Evolutionary conservation across 2,888 invertebrate species (phyloP), one percentile per base, ranked within the genome.

Genomic region (Tanytarsus gracilentus): DNA sequence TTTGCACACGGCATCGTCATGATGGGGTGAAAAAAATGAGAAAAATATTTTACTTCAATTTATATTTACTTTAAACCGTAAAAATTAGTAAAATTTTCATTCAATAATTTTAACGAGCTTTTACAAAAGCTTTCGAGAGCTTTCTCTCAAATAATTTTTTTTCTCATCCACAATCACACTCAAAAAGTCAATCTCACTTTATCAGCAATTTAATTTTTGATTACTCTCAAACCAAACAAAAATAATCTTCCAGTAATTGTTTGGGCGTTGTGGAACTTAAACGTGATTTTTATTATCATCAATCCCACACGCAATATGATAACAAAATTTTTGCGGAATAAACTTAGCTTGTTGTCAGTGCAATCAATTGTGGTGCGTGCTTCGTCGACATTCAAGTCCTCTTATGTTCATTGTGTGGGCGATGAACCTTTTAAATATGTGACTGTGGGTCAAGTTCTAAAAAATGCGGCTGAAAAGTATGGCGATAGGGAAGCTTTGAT

Each of bases 381-480:
- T 8, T 27, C 50, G 4, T 7, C 26, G 6, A 29, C 26, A 6
- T n/a, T 3, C 63, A 65, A 14, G 62, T 61, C n/a, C 3, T 82
- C 83, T 61, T 79, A 83, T 66, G 65, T 75, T 8, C 78, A 78
- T 64, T 69, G 77, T 52, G 67, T 76, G 0, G 79, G 79, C 4
- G 68, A 70, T 14, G 66, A 72, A 9, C 80, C 83, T 0, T 65
- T 84, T 3, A 66, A 71, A 7, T 72, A 77, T 25, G 68, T 74
- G 26, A 84, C 81, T 2, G 65, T 84, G 2, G 85, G 85, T 0
- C 73, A 79, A 62, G 68, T 82, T 26, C 63, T 85, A 26, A 78
- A 80, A 62, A 64, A 72, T 8, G 72, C 80, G 0, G 81, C 74
- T 0, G 66, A 74, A 16, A 72, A 72, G 55, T 82, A 77, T 72